phyloP scores from a whole-genome alignment of 2,888 invertebrate genomes.

The Lordiphosa fenestrarum region DNA sequence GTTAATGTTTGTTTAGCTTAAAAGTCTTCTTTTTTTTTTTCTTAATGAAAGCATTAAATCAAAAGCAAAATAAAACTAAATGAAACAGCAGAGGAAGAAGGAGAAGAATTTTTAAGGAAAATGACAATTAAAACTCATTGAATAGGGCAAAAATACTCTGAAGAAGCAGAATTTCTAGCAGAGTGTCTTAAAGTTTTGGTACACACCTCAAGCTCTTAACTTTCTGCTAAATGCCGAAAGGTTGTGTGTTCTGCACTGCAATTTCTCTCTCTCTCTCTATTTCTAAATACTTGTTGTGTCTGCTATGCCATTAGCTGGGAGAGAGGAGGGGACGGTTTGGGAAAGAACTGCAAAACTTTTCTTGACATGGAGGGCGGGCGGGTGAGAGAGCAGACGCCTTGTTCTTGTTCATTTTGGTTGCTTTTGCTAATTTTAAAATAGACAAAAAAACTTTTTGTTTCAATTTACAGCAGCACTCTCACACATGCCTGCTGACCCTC shows the following conservation, averaged over 20 bases:
- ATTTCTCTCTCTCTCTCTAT: background rate
- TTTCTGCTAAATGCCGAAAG: no score
- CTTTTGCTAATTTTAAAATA: slow-evolving; percentile 72
- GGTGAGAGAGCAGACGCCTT: slow-evolving; percentile 24
- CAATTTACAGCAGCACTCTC: slow-evolving; percentile 45
- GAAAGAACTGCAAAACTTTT: slow-evolving; percentile 47
- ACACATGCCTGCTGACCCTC: background rate
- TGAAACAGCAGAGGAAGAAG: background rate
- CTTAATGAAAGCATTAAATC: slow-evolving; percentile 3
- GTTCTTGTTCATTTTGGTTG: slow-evolving; percentile 65
- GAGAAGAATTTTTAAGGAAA: no score
- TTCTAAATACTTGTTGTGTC: slow-evolving; percentile 11
- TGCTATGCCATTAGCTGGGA: no score
- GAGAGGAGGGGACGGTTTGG: no score
- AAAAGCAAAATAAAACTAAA: slow-evolving; percentile 11
- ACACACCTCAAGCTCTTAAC: no score
- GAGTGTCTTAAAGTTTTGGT: no score
- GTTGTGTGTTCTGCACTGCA: no score
- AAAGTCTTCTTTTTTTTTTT: slow-evolving; percentile 48
- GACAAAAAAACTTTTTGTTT: slow-evolving; percentile 70
- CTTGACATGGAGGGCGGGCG: background rate
- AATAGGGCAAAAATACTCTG: no score
- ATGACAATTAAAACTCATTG: no score
- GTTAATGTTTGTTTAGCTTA: slow-evolving; percentile 72
- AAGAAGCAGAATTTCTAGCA: no score